Evolutionary conservation across 2,113 vertebrate species (phyloP).

Genomic region (Entomyzon cyanotis): DNA sequence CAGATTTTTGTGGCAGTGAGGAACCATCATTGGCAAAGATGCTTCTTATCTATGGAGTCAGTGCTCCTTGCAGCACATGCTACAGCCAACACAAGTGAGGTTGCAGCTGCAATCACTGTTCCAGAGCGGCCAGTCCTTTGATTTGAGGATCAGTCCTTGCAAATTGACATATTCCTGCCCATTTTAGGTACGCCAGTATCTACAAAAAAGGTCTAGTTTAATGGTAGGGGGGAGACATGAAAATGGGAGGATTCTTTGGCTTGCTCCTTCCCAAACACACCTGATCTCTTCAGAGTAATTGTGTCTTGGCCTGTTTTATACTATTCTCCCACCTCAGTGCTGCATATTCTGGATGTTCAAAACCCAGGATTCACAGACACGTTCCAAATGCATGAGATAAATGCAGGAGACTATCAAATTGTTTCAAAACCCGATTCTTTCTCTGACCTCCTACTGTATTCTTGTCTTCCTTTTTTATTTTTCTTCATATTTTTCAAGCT

Average conservation of each 20-base stretch:
- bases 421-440: neutral
- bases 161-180: neutral
- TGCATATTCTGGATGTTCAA: neutral
- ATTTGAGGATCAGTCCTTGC: neutral
- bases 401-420: neutral
- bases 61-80: neutral
- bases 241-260: neutral
- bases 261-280: neutral
- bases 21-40: neutral
- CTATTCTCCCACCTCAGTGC: neutral
- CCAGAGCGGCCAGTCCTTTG: rapidly evolving
- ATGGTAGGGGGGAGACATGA: neutral
- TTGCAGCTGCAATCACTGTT: neutral
- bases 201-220: neutral
- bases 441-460: neutral
- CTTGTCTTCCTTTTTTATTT: neutral
- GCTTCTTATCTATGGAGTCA: neutral
- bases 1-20: neutral
- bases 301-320: neutral
- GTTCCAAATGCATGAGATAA: neutral
- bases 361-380: neutral
- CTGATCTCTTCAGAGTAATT: neutral
- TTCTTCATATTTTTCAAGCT: neutral
- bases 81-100: neutral
- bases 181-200: neutral